Percentiles rank a stretch among this genome's conserved stretches.
Conservation (phyloP, 1,140 invertebrate species). For the Asobara japonica region DNA sequence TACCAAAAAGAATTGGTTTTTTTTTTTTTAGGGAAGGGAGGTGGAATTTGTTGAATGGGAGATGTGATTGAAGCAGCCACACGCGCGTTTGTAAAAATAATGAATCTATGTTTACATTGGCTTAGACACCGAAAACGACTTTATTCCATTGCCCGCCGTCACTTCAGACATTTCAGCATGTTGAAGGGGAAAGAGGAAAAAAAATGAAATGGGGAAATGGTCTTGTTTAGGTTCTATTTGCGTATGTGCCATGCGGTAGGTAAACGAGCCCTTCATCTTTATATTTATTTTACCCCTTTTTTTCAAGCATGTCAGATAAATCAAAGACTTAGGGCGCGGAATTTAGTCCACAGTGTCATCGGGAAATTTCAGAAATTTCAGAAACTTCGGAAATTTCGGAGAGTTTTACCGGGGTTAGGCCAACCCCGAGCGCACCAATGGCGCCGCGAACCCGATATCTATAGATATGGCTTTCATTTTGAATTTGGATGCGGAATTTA, state of each 20-base stretch:
- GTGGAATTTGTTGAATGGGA: neutral
- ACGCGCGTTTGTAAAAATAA: neutral
- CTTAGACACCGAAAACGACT: conserved; percentile 8
- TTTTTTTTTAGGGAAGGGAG: neutral
- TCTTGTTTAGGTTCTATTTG: conserved; percentile 13
- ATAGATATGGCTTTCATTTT: too few relatives aligned
- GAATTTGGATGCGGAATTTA: too few relatives aligned
- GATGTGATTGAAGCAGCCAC: neutral
- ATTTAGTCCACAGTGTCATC: too few relatives aligned
- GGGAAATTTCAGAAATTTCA: too few relatives aligned
- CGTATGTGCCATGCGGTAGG: conserved; percentile 2
- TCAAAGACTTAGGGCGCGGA: neutral
- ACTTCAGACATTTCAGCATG: conserved; percentile 13
- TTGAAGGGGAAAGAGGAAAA: too few relatives aligned
- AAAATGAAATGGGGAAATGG: neutral
- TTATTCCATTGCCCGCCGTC: conserved; percentile 1
- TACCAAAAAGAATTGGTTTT: neutral
- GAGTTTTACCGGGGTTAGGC: too few relatives aligned
- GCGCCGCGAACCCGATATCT: too few relatives aligned
- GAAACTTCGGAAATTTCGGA: too few relatives aligned
- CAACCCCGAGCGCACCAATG: too few relatives aligned
- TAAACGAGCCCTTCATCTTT: conserved; percentile 11
- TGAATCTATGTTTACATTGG: conserved; percentile 9
- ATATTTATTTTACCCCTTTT: conserved; percentile 10
- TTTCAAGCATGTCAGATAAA: neutral